Conservation (phyloP, 2,113 vertebrate genomes). For the Amphilophus citrinellus region DNA sequence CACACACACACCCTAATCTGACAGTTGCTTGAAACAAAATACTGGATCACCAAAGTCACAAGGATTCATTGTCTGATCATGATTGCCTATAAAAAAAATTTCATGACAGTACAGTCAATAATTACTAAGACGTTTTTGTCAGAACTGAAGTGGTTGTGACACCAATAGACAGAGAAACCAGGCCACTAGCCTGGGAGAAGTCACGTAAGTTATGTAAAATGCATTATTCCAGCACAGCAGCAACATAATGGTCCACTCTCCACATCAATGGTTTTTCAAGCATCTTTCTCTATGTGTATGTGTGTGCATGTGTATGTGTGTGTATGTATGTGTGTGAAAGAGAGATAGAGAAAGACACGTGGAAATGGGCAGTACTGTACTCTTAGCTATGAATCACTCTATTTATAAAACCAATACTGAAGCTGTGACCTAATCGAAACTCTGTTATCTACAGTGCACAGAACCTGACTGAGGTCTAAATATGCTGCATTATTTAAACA, state of each 20-base stretch:
- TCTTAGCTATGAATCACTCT: background rate
- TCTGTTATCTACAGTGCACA: constrained; percentile 20
- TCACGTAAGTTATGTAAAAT: too few relatives aligned
- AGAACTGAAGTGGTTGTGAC: too few relatives aligned
- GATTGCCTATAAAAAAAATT: background rate
- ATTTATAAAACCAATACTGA: constrained; percentile 5
- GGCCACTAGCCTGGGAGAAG: too few relatives aligned
- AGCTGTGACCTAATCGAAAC: constrained; percentile 45
- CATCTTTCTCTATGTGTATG: background rate
- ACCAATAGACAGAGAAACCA: too few relatives aligned
- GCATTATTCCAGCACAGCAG: too few relatives aligned
- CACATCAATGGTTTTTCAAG: background rate
- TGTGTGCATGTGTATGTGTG: background rate
- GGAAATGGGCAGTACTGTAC: background rate
- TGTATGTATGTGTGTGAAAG: background rate
- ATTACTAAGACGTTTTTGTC: too few relatives aligned
- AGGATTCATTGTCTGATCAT: background rate
- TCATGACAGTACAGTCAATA: too few relatives aligned
- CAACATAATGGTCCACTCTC: too few relatives aligned
- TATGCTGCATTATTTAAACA: constrained; percentile 31
- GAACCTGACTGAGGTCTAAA: constrained; percentile 34
- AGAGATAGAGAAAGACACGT: background rate
- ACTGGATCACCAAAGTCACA: too few relatives aligned
- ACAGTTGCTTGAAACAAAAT: too few relatives aligned
- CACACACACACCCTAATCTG: too few relatives aligned